phyloP scores from a whole-genome alignment of 2,113 vertebrate genomes.

The Eurypyga helias region DNA sequence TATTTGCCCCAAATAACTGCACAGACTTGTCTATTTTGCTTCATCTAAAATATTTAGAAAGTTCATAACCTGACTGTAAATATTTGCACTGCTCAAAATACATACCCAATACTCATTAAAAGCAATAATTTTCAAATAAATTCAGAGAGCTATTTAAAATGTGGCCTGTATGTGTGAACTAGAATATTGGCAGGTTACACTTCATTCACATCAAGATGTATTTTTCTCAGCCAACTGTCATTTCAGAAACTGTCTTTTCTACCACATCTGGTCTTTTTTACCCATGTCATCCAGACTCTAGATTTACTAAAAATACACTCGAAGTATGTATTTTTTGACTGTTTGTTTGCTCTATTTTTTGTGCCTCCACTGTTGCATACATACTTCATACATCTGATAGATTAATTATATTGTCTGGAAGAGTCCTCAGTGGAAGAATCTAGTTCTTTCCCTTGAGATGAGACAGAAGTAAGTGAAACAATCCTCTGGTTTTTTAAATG shows the following conservation, averaged over 20 bases:
- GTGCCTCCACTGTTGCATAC: not conserved
- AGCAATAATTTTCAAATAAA: not conserved
- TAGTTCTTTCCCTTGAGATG: not conserved
- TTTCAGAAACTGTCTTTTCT: not conserved
- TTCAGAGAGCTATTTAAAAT: not conserved
- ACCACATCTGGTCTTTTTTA: not conserved
- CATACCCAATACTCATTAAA: not conserved
- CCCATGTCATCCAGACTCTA: not conserved
- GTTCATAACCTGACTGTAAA: not conserved
- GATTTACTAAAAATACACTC: not conserved
- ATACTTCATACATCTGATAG: not conserved
- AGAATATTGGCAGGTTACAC: not conserved
- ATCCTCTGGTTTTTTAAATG: not conserved
- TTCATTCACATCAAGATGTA: not conserved
- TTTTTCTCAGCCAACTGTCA: not conserved
- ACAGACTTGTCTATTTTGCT: not conserved
- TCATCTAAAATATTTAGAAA: not conserved
- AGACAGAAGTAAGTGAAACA: not conserved
- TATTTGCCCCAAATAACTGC: not conserved
- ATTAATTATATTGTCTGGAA: not conserved
- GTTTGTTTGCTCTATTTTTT: not conserved
- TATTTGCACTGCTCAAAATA: not conserved
- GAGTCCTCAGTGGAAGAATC: not conserved
- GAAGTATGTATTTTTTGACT: not conserved
- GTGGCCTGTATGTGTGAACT: not conserved